These are phyloP conservation scores for Plecotus auritus DNA, from an alignment of 2,113 vertebrate species.

Conservation along the genomic window DNA sequence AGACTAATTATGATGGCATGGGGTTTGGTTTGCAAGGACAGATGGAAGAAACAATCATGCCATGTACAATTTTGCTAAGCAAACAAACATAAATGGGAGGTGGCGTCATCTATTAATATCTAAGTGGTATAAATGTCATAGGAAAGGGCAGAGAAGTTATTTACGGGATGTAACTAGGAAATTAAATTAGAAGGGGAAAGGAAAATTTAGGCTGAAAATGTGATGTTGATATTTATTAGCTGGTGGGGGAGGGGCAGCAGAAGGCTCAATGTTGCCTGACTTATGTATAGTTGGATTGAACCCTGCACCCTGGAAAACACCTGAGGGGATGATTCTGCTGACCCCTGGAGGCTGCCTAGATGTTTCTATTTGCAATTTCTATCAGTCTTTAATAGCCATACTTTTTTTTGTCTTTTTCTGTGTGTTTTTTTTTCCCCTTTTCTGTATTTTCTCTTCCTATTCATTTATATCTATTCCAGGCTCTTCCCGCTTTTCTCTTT, in stretches of 20 bases:
- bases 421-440: background rate
- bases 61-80: background rate
- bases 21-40: background rate
- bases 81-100: background rate
- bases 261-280: background rate
- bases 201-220: background rate
- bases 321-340: background rate
- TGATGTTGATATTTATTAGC: background rate
- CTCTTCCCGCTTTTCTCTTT: background rate
- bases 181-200: background rate
- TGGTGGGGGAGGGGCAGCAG: accelerated
- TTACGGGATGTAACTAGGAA: background rate
- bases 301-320: background rate
- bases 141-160: background rate
- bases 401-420: background rate
- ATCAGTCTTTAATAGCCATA: background rate
- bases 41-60: background rate
- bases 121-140: background rate
- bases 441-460: background rate
- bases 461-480: background rate
- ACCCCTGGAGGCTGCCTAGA: background rate
- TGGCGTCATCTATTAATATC: background rate
- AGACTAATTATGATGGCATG: background rate
- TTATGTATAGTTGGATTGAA: background rate
- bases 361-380: background rate